Conservation (phyloP, 2,888 invertebrate species). For the Ariolimax columbianus region DNA sequence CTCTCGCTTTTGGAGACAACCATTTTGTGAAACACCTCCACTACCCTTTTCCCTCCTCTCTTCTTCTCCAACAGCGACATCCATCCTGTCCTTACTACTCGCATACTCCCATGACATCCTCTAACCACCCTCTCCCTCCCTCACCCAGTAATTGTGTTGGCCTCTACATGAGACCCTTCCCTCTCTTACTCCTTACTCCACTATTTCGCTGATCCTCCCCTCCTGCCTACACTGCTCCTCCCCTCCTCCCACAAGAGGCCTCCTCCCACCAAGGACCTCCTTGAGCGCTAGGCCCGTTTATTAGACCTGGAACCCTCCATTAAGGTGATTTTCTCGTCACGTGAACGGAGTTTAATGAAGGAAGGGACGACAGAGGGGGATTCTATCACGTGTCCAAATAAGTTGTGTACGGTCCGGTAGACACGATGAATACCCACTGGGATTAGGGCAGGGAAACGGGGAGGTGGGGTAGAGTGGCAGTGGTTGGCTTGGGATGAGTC, state of each 20-base stretch:
- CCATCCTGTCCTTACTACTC: no score
- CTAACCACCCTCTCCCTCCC: not conserved
- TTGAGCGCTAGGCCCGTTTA: conserved; percentile 17
- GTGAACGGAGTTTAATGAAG: conserved; percentile 30
- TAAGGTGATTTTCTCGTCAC: conserved; percentile 42
- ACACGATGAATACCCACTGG: conserved; percentile 32
- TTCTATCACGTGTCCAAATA: conserved; percentile 27
- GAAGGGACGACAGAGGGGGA: not conserved
- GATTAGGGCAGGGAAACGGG: no score
- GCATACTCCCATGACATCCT: not conserved
- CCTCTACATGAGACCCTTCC: not conserved
- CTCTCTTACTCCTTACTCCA: not conserved
- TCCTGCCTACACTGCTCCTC: not conserved
- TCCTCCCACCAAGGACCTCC: not conserved
- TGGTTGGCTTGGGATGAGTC: conserved; percentile 22
- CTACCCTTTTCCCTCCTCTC: not conserved
- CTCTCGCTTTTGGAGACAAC: not conserved
- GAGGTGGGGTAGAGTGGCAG: not conserved
- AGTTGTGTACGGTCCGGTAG: conserved; percentile 33
- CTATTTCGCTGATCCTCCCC: not conserved
- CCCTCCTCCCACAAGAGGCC: not conserved
- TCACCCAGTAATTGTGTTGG: not conserved
- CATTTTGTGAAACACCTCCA: no score
- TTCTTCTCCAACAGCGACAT: not conserved
- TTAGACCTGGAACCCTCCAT: conserved; percentile 29